phyloP scores from a whole-genome alignment of 2,797 vertebrate genomes.

The Acropternis orthonyx region DNA sequence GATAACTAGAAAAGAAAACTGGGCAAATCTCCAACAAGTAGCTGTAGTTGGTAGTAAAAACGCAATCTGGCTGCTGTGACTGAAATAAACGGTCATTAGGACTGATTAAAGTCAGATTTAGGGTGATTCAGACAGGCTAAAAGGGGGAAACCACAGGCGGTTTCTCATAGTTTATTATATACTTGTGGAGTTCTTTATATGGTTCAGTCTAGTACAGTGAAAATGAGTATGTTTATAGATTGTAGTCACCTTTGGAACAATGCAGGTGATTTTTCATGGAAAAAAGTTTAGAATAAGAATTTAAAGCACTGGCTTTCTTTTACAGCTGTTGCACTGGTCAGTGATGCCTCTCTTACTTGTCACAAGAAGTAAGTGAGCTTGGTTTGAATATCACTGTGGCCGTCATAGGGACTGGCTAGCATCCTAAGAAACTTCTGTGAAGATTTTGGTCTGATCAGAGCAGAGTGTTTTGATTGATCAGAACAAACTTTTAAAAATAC shows the following conservation, averaged over 20 bases:
- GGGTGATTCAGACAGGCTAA: conserved; percentile 65
- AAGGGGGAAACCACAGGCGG: conserved; percentile 63
- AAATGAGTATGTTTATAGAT: conserved; percentile 30
- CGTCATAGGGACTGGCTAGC: background rate
- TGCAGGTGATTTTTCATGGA: conserved; percentile 4
- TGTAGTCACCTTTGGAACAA: background rate
- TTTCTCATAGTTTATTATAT: conserved; percentile 63
- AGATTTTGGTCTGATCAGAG: background rate
- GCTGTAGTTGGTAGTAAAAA: conserved; percentile 66
- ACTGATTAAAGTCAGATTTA: conserved; percentile 76
- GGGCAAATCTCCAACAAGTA: conserved; percentile 69
- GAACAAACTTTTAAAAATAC: background rate
- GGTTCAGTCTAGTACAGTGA: conserved; percentile 16
- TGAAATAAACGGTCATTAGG: conserved; percentile 75
- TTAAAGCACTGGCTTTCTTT: background rate
- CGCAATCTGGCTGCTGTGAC: conserved; percentile 58
- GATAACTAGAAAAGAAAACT: conserved; percentile 54
- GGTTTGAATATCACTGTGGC: background rate
- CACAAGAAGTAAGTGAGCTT: background rate
- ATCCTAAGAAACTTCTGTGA: background rate
- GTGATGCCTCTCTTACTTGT: background rate
- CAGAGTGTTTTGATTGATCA: background rate
- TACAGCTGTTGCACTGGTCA: background rate
- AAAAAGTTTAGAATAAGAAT: background rate
- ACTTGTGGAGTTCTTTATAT: conserved; percentile 48